A percentile compares a stretch with the other conserved stretches of the same genome.
Evolutionary conservation across 2,888 invertebrate genomes (phyloP).

Genomic region (Tenthredo amoena): DNA sequence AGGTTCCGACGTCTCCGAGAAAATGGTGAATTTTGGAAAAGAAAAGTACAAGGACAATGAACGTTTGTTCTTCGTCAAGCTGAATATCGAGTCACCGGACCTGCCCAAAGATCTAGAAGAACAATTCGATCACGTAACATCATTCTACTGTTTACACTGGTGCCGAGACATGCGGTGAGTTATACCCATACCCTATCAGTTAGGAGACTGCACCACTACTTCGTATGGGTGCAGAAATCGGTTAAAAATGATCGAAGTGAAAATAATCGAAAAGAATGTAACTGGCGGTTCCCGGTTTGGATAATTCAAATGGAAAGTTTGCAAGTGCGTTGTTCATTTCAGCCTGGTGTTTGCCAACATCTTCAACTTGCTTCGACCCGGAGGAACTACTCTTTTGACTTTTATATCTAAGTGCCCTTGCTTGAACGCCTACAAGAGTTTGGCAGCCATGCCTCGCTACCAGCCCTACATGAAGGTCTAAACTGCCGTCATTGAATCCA

Average conservation of each 20-base stretch:
- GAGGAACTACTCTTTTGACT: conserved; percentile 85
- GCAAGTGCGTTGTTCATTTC: conserved; percentile 64
- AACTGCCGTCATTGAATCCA: too few relatives aligned
- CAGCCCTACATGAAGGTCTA: conserved; percentile 81
- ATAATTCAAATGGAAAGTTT: neutral
- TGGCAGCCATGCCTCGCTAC: conserved; percentile 83
- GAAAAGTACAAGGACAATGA: conserved; percentile 80
- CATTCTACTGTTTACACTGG: conserved; percentile 91
- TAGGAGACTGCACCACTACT: too few relatives aligned
- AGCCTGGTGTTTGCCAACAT: conserved; percentile 84
- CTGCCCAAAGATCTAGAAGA: conserved; percentile 79
- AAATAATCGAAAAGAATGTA: neutral
- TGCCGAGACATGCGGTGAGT: conserved; percentile 83
- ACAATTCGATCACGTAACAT: conserved; percentile 85
- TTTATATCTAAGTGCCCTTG: conserved; percentile 86
- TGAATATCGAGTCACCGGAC: conserved; percentile 82
- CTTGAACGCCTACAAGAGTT: conserved; percentile 84
- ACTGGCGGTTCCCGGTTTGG: too few relatives aligned
- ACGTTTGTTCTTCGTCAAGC: conserved; percentile 75
- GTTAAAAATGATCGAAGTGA: neutral
- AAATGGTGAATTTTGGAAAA: conserved; percentile 86
- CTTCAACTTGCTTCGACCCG: conserved; percentile 83
- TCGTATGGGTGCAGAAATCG: neutral
- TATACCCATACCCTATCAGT: too few relatives aligned
- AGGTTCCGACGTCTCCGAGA: conserved; percentile 86